Evolutionary conservation across 2,113 vertebrate species (phyloP), one percentile per base, ranked within the genome.

Genomic region (Ciconia maguari): DNA sequence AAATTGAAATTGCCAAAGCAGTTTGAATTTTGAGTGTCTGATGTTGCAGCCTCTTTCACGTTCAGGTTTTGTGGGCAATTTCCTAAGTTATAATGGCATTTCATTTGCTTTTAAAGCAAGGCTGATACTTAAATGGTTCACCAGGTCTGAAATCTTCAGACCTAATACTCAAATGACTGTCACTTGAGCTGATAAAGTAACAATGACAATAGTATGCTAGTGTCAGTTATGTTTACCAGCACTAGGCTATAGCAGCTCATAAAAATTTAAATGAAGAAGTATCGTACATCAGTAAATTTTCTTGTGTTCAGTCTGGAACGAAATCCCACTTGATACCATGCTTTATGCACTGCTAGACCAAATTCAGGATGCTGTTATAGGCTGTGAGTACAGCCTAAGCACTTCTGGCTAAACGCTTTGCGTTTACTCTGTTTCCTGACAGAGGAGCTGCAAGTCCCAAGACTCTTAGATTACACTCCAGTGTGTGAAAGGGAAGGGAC

Each of bases 311-410:
- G 12, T 42, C 66, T 74, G 61, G 49, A 49, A 54, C 0, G 1
- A 61, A 65, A 34, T 60, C 9, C 42, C 72, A 1, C 18, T 60
- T 32, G 57, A 11, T 55, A 2, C 22, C 0, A 0, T 42, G 41
- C 54, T 52, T 80, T 36, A 44, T 52, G 64, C 49, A 8, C 72
- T 81, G 58, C n/a, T 77, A 84, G 64, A 20, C 24, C 52, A n/a
- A n/a, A 24, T 65, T 65, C 18, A 14, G 8, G 8, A 1, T 41
- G 42, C 69, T 87, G 8, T 44, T 2, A n/a, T n/a, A n/a, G n/a
- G 55, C 74, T 5, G 1, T 48, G 55, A 42, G 38, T 64, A 10
- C 55, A 64, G n/a, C 52, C 42, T 57, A 3, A 82, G 70, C 41
- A 25, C 42, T 91, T 38, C n/a, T 81, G 41, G 58, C 48, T 77